These are phyloP conservation scores for Hestina assimilis DNA, from an alignment of 1,140 invertebrate genomes.

Conservation along the genomic window DNA sequence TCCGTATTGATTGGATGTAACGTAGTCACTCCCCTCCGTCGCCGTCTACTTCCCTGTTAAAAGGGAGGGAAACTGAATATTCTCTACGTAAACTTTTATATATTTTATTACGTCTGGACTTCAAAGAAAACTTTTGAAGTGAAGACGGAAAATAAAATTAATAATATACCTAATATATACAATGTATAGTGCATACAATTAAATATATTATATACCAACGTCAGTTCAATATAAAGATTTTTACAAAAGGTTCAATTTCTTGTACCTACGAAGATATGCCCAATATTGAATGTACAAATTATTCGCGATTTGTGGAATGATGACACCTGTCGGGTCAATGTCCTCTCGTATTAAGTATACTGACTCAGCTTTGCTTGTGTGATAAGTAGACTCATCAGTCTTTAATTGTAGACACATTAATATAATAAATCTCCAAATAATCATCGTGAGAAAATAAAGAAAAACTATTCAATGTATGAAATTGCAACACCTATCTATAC, in stretches of 20 bases:
- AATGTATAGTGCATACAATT: too few relatives aligned
- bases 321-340: constrained; percentile 44
- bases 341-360: constrained; percentile 35
- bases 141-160: too few relatives aligned
- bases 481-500: too few relatives aligned
- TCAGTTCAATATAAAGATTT: too few relatives aligned
- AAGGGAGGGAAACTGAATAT: constrained; percentile 63
- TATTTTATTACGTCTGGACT: constrained; percentile 42
- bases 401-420: neutral
- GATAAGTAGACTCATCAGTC: constrained; percentile 16
- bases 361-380: constrained; percentile 36
- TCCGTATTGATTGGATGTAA: constrained; percentile 61
- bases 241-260: too few relatives aligned
- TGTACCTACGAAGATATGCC: too few relatives aligned
- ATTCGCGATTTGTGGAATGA: constrained; percentile 26
- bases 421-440: neutral
- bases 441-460: too few relatives aligned
- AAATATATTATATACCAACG: too few relatives aligned
- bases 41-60: constrained; percentile 44
- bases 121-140: neutral
- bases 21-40: constrained; percentile 51
- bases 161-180: too few relatives aligned
- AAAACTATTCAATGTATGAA: too few relatives aligned
- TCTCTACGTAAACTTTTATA: constrained; percentile 42
- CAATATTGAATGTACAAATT: constrained; percentile 9